phyloP scores from a whole-genome alignment of 2,888 invertebrate species.

The Drosophila fungiperda region DNA sequence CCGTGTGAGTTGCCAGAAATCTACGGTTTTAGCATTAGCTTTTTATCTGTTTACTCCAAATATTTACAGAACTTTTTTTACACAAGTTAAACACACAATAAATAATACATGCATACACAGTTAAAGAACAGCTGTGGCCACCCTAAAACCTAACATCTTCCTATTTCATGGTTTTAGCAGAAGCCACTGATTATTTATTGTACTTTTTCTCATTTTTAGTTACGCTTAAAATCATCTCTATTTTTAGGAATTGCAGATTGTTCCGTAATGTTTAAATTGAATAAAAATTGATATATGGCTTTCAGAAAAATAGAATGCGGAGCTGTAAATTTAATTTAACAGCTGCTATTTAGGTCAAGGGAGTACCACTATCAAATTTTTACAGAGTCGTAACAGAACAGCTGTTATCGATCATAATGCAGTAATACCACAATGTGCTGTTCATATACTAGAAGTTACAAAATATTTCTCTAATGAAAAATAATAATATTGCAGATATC shows the following conservation, averaged over 20 bases:
- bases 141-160: background rate
- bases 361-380: background rate
- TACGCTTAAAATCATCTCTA: background rate
- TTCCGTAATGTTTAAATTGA: background rate
- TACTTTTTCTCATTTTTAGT: too few relatives aligned
- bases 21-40: slow-evolving; percentile 17
- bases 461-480: background rate
- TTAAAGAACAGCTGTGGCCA: background rate
- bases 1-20: slow-evolving; percentile 11
- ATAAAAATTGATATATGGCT: background rate
- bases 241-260: background rate
- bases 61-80: slow-evolving; percentile 57
- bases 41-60: slow-evolving; percentile 49
- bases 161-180: slow-evolving; percentile 1
- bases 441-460: background rate
- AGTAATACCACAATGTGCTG: background rate
- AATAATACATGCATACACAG: slow-evolving; percentile 43
- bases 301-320: background rate
- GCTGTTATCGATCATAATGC: slow-evolving; percentile 14
- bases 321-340: background rate
- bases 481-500: background rate
- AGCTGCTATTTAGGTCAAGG: background rate
- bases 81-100: slow-evolving; percentile 43
- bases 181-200: background rate
- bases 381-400: background rate